Conservation (phyloP, 2,888 invertebrate species). For the Stramonita haemastoma region DNA sequence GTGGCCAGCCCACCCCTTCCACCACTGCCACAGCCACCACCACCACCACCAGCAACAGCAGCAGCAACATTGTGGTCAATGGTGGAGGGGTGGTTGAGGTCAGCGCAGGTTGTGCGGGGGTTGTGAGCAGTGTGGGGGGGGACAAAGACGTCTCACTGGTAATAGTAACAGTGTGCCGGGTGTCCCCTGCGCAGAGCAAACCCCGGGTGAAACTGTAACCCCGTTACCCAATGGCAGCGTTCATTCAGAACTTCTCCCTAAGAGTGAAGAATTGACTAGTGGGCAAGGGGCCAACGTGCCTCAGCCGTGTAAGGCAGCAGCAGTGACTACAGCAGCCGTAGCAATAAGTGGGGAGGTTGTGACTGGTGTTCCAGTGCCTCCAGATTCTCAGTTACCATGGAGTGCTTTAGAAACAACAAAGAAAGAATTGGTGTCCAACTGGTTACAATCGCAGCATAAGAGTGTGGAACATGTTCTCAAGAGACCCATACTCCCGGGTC, state of each 20-base stretch:
- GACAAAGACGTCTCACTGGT: slow-evolving; percentile 19
- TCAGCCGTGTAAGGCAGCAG: slow-evolving; percentile 32
- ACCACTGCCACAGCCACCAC: background rate
- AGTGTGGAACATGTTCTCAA: slow-evolving; percentile 79
- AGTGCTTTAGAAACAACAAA: slow-evolving; percentile 55
- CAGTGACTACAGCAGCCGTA: slow-evolving; percentile 16
- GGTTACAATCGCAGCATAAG: slow-evolving; percentile 68
- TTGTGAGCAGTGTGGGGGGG: background rate
- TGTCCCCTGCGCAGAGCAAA: slow-evolving; percentile 16
- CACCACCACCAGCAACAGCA: background rate
- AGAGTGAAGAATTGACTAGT: slow-evolving; percentile 34
- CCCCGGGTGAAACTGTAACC: slow-evolving; percentile 18
- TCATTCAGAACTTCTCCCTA: slow-evolving; percentile 40
- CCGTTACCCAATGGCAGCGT: slow-evolving; percentile 37
- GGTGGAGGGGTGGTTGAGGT: background rate
- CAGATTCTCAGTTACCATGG: slow-evolving; percentile 49
- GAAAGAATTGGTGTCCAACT: slow-evolving; percentile 63
- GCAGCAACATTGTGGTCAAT: background rate
- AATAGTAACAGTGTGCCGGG: slow-evolving; percentile 21
- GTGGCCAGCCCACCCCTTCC: background rate
- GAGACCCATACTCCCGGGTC: slow-evolving; percentile 87
- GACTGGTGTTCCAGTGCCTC: slow-evolving; percentile 35
- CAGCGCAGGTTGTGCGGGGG: background rate
- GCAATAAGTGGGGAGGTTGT: slow-evolving; percentile 26
- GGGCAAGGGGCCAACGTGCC: slow-evolving; percentile 20